phyloP scores from a whole-genome alignment of 2,797 vertebrate genomes.

The Phyllotis vaccarum region DNA sequence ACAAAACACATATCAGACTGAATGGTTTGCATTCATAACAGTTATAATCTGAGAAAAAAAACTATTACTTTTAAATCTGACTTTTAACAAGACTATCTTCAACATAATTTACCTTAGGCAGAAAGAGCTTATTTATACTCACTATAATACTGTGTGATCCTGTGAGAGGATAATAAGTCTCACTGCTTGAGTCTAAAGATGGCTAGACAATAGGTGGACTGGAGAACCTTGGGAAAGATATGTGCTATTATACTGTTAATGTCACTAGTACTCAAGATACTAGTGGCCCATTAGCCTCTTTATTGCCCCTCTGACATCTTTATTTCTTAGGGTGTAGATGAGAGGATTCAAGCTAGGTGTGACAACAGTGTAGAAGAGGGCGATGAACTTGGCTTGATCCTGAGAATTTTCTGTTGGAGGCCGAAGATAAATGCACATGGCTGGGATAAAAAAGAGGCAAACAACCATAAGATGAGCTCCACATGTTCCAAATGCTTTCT shows the following conservation, averaged over 20 bases:
- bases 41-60: not conserved
- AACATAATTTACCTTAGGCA: not conserved
- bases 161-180: not conserved
- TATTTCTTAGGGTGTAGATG: slow-evolving; percentile 68
- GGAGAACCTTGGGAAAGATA: not conserved
- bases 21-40: not conserved
- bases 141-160: not conserved
- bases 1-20: not conserved
- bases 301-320: slow-evolving; percentile 39
- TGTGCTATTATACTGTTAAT: not conserved
- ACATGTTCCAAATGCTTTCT: slow-evolving; percentile 68
- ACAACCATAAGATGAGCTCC: slow-evolving; percentile 67
- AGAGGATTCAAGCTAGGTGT: slow-evolving; percentile 65
- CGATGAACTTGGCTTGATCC: slow-evolving; percentile 23
- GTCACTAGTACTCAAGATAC: not conserved
- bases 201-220: too few species aligned
- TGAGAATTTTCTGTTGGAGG: slow-evolving; percentile 14
- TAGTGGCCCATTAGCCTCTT: not conserved
- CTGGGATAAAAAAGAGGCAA: slow-evolving; percentile 51
- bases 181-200: too few species aligned
- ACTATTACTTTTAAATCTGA: not conserved
- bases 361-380: slow-evolving; percentile 3
- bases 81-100: not conserved
- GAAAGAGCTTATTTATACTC: not conserved
- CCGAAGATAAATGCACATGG: slow-evolving; percentile 53